Conservation (phyloP, 1,140 invertebrate genomes). For the Drosophila burlai region DNA sequence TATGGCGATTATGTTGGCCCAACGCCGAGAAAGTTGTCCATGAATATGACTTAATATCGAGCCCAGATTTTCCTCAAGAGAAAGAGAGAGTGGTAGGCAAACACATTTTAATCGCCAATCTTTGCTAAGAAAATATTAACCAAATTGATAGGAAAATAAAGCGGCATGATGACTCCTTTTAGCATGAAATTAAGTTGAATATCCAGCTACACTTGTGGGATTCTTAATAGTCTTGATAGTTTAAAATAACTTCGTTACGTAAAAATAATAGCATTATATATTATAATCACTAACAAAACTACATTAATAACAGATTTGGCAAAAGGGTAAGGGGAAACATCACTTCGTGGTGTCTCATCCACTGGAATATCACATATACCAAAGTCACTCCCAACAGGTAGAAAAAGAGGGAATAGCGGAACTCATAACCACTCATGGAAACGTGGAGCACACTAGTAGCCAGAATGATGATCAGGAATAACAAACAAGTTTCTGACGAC, state of each 20-base stretch:
- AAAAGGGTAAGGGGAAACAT: constrained; percentile 33
- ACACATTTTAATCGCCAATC: constrained; percentile 19
- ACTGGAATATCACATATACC: constrained; percentile 10
- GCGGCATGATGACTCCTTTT: too few relatives aligned
- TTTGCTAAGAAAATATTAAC: neutral
- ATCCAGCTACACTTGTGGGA: neutral
- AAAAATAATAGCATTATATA: neutral
- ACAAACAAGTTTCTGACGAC: constrained; percentile 3
- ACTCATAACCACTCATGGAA: constrained; percentile 54
- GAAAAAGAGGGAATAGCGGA: constrained; percentile 47
- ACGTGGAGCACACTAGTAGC: constrained; percentile 27
- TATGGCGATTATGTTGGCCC: constrained; percentile 39
- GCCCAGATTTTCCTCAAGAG: constrained; percentile 3
- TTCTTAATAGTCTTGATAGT: too few relatives aligned
- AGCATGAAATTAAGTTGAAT: neutral
- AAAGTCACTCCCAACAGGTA: constrained; percentile 7
- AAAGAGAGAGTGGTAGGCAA: neutral
- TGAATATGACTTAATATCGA: constrained; percentile 45
- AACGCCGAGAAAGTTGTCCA: constrained; percentile 29
- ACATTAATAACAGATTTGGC: neutral
- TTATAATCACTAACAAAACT: neutral
- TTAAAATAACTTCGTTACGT: too few relatives aligned
- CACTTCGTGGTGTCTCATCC: neutral
- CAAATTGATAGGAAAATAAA: neutral
- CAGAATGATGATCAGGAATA: constrained; percentile 28